A percentile compares a stretch with the other conserved stretches of the same genome.
Evolutionary conservation across 2,888 invertebrate species (phyloP).

Genomic region (Entomobrya multifasciata): DNA sequence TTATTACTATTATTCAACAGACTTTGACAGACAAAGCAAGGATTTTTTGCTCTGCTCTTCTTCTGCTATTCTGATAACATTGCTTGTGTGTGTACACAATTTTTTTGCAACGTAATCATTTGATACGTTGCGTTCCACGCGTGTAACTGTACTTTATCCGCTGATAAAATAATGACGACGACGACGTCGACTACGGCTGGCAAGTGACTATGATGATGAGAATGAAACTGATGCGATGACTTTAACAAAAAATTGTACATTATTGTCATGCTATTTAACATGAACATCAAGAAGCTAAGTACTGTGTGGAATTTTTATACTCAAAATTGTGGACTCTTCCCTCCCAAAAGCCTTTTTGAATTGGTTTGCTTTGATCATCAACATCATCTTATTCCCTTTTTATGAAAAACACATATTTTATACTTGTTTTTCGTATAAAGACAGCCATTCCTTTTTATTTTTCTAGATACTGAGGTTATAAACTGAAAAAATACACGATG

Average conservation of each 20-base stretch:
- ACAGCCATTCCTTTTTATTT: neutral
- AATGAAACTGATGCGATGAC: conserved; percentile 1
- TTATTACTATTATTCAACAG: neutral
- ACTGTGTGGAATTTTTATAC: neutral
- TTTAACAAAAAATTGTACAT: neutral
- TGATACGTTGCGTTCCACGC: conserved; percentile 49
- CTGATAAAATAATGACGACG: conserved; percentile 24
- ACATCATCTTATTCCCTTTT: neutral
- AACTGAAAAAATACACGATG: neutral
- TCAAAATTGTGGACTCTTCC: neutral
- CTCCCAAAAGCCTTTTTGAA: neutral
- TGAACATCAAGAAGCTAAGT: neutral
- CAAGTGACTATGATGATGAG: neutral
- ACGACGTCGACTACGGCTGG: neutral
- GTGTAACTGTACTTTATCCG: conserved; percentile 58
- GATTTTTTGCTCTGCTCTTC: neutral
- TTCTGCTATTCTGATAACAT: neutral
- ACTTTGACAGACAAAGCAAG: neutral
- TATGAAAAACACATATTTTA: neutral
- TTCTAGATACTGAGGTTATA: neutral
- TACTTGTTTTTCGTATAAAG: neutral
- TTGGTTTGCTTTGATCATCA: neutral
- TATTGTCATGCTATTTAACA: neutral
- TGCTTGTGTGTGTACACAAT: neutral
- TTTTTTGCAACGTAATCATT: conserved; percentile 36